Evolutionary conservation across 2,113 vertebrate genomes (phyloP).

Genomic region (Calidris pugnax): DNA sequence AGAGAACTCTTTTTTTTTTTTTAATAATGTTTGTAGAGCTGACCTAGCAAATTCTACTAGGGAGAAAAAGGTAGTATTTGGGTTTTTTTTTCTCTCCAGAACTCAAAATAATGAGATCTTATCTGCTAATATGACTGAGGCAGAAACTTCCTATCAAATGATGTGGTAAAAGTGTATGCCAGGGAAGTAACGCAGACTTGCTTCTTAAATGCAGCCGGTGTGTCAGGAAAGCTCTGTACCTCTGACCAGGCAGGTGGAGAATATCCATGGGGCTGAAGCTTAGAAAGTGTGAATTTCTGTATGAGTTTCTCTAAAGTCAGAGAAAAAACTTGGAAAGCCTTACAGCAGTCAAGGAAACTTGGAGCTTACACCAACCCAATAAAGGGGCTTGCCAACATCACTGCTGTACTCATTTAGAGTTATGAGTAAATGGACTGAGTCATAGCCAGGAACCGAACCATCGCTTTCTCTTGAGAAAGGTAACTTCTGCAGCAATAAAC

Average conservation of each 20-base stretch:
- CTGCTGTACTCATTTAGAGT: constrained; percentile 61
- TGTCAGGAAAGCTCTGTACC: neutral
- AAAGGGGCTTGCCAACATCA: constrained; percentile 58
- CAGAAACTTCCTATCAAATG: constrained; percentile 4
- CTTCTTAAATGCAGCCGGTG: neutral
- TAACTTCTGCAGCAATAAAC: constrained; percentile 49
- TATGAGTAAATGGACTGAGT: constrained; percentile 63
- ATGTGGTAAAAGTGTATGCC: neutral
- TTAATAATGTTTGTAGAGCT: neutral
- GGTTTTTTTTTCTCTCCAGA: neutral
- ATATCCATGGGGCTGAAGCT: constrained; percentile 28
- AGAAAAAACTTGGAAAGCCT: constrained; percentile 48
- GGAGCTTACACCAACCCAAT: constrained; percentile 46
- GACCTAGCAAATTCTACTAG: neutral
- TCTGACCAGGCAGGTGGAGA: constrained; percentile 15
- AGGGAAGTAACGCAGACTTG: neutral
- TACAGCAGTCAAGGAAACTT: constrained; percentile 65
- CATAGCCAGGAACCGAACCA: constrained; percentile 38
- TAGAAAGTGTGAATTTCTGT: constrained; percentile 56
- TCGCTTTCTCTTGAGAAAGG: constrained; percentile 53
- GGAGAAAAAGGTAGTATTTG: neutral
- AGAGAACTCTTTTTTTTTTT: neutral
- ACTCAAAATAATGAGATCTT: constrained; percentile 21
- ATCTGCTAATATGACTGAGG: neutral
- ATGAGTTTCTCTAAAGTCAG: constrained; percentile 29